Percentiles rank a stretch among this genome's conserved stretches.
Conservation (phyloP, 2,888 invertebrate species). For the Melipona bicolor region DNA sequence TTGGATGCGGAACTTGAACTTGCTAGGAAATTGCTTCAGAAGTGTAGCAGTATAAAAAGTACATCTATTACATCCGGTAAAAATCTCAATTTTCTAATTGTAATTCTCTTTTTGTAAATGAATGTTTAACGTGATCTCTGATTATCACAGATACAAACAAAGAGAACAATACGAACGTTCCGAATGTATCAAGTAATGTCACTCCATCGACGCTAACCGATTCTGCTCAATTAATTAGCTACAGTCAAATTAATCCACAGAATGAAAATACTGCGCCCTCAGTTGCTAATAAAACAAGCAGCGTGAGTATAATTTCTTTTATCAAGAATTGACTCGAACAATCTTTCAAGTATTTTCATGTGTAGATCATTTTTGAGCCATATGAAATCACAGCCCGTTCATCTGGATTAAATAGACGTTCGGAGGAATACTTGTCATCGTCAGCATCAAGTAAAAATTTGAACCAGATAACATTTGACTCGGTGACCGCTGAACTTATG, state of each 20-base stretch:
- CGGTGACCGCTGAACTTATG: slow-evolving; percentile 77
- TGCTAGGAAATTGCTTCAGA: slow-evolving; percentile 77
- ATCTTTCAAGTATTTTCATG: neutral
- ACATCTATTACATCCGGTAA: slow-evolving; percentile 48
- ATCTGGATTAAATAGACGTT: slow-evolving; percentile 73
- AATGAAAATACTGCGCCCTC: slow-evolving; percentile 36
- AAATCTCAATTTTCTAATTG: neutral
- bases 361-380: slow-evolving; percentile 78
- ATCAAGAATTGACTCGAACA: neutral
- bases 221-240: slow-evolving; percentile 32
- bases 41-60: slow-evolving; percentile 66
- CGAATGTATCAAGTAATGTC: slow-evolving; percentile 59
- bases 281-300: slow-evolving; percentile 52
- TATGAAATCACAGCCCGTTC: slow-evolving; percentile 80
- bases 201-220: slow-evolving; percentile 57
- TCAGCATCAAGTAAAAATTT: slow-evolving; percentile 54
- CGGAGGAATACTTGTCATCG: slow-evolving; percentile 57
- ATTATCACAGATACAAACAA: slow-evolving; percentile 72
- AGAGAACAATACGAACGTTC: slow-evolving; percentile 77
- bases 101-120: neutral
- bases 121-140: neutral
- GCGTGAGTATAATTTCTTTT: slow-evolving; percentile 59
- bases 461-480: slow-evolving; percentile 75
- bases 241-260: slow-evolving; percentile 33
- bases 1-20: slow-evolving; percentile 72